These are phyloP conservation scores for Phainopepla nitens DNA, from an alignment of 2,113 vertebrate genomes.

Conservation along the genomic window DNA sequence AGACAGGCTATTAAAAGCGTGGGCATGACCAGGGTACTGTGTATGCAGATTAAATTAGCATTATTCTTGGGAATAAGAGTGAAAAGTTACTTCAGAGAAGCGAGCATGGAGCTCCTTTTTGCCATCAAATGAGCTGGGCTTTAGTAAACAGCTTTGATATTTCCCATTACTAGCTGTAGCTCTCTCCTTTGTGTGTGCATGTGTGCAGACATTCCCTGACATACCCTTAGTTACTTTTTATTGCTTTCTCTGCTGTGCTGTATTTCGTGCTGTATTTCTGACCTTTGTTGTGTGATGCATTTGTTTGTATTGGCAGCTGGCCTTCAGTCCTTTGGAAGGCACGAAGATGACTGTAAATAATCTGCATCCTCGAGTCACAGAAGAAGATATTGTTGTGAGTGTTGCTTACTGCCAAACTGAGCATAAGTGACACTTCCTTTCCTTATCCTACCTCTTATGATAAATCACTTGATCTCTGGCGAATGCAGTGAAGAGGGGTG, in stretches of 20 bases:
- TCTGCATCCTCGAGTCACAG: conserved; percentile 92
- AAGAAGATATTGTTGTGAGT: conserved; percentile 98
- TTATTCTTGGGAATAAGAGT: not conserved
- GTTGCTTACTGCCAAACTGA: not conserved
- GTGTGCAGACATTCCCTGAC: not conserved
- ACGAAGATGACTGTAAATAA: conserved; percentile 99
- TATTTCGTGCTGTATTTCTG: not conserved
- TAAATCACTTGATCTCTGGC: not conserved
- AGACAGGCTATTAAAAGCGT: not conserved
- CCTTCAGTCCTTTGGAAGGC: conserved; percentile 91
- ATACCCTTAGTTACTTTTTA: not conserved
- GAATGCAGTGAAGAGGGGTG: not conserved
- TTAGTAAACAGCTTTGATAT: not conserved
- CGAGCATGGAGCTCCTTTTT: not conserved
- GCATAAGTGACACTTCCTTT: not conserved
- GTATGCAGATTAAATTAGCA: not conserved
- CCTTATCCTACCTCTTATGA: not conserved
- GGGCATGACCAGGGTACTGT: not conserved
- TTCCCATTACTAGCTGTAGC: not conserved
- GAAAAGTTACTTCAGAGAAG: not conserved
- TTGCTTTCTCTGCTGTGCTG: not conserved
- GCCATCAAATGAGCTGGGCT: not conserved
- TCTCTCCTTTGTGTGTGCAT: not conserved
- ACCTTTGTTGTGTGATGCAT: not conserved
- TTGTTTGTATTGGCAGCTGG: conserved; percentile 74